Conservation (phyloP, 2,888 invertebrate genomes). For the Xanthorhoe spadicearia region DNA sequence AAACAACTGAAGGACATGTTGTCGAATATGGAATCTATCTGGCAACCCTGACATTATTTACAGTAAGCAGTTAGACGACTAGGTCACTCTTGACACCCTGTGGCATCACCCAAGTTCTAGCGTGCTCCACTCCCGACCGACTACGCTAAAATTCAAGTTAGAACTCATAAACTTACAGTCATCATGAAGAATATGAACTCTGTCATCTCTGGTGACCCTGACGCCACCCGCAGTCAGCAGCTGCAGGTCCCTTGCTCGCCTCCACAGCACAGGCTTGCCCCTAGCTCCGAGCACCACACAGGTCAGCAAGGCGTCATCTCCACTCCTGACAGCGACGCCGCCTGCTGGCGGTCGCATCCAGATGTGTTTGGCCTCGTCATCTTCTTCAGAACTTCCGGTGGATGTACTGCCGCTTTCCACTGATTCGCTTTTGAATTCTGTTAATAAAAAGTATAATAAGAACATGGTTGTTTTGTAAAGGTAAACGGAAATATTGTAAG, state of each 20-base stretch:
- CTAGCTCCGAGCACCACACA: slow-evolving; percentile 90
- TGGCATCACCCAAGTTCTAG: too few species aligned
- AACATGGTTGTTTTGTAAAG: background rate
- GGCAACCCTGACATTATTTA: too few species aligned
- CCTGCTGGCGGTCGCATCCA: slow-evolving; percentile 75
- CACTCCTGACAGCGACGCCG: slow-evolving; percentile 73
- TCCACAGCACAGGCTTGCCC: slow-evolving; percentile 91
- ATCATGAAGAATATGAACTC: slow-evolving; percentile 91
- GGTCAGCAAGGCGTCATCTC: slow-evolving; percentile 92
- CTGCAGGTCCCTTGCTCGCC: slow-evolving; percentile 87
- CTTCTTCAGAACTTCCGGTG: slow-evolving; percentile 67
- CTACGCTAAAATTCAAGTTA: too few species aligned
- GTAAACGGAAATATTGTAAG: background rate
- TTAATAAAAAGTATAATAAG: slow-evolving; percentile 30
- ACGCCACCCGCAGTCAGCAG: slow-evolving; percentile 91
- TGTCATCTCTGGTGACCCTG: slow-evolving; percentile 89
- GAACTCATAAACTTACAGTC: slow-evolving; percentile 82
- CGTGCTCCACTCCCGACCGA: too few species aligned
- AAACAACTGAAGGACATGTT: too few species aligned
- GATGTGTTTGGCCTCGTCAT: slow-evolving; percentile 64
- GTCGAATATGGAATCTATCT: too few species aligned
- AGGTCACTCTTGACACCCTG: too few species aligned
- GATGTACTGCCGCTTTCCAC: slow-evolving; percentile 62
- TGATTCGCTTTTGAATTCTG: slow-evolving; percentile 64
- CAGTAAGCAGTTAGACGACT: too few species aligned